Conservation (phyloP, 2,888 invertebrate species). For the Athripsodes cinereus region DNA sequence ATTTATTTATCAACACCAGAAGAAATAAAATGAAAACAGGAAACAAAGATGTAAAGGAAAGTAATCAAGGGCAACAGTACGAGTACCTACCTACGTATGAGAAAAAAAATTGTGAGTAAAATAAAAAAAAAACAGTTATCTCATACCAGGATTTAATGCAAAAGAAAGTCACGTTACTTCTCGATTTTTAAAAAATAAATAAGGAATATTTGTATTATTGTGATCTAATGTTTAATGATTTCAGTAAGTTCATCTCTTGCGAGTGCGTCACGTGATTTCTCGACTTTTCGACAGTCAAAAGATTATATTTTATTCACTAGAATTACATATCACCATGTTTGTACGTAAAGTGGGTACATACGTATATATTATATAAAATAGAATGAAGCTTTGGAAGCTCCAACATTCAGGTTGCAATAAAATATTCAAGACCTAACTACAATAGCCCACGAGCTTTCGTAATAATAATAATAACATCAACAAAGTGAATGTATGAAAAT, state of each 20-base stretch:
- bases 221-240: too few species aligned
- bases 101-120: not conserved
- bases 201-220: too few species aligned
- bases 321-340: not conserved
- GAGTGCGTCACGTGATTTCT: too few species aligned
- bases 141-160: not conserved
- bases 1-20: too few species aligned
- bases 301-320: not conserved
- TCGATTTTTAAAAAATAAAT: too few species aligned
- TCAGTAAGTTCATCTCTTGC: too few species aligned
- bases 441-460: constrained; percentile 1
- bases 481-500: constrained; percentile 1
- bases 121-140: not conserved
- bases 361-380: too few species aligned
- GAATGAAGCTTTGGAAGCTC: too few species aligned
- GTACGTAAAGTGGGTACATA: too few species aligned
- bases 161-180: too few species aligned
- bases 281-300: too few species aligned
- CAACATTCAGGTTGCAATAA: not conserved
- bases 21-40: too few species aligned
- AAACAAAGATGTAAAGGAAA: not conserved
- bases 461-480: not conserved
- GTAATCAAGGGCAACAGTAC: not conserved
- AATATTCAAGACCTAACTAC: not conserved
- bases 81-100: not conserved